phyloP scores from a whole-genome alignment of 2,113 vertebrate species.

The Labeo catla region DNA sequence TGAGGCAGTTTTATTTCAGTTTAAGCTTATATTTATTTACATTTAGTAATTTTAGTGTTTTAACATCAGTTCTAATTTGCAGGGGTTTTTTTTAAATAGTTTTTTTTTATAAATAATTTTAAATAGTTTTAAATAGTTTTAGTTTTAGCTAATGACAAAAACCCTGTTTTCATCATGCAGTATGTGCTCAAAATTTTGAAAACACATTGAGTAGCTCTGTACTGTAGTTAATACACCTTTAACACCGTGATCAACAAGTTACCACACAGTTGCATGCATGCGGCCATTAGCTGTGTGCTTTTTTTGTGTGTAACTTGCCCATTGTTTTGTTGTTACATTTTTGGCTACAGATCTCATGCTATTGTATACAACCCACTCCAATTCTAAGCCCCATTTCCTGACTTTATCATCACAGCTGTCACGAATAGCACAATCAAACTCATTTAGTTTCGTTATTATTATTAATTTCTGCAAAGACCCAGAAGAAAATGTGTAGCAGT shows the following conservation, averaged over 20 bases:
- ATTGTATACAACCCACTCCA: constrained; percentile 37
- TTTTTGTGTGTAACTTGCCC: constrained; percentile 23
- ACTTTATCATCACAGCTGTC: not conserved
- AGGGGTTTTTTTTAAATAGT: too few relatives aligned
- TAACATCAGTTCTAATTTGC: not conserved
- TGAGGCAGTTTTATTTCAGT: too few relatives aligned
- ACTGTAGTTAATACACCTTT: not conserved
- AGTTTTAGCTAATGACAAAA: not conserved
- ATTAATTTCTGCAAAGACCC: not conserved
- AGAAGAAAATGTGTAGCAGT: not conserved
- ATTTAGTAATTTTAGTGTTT: not conserved
- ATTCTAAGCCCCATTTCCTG: constrained; percentile 12
- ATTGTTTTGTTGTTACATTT: constrained; percentile 47
- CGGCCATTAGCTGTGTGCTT: not conserved
- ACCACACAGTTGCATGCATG: not conserved
- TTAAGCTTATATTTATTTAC: not conserved
- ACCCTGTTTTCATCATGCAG: not conserved
- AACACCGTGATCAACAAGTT: not conserved
- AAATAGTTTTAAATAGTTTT: not conserved
- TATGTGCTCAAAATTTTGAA: not conserved
- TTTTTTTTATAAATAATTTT: too few relatives aligned
- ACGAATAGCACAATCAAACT: not conserved
- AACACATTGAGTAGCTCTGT: not conserved
- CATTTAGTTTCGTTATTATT: not conserved
- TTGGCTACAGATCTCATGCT: constrained; percentile 46